phyloP scores from a whole-genome alignment of 2,888 invertebrate genomes.

The Scaptomyza cyrtandrae region DNA sequence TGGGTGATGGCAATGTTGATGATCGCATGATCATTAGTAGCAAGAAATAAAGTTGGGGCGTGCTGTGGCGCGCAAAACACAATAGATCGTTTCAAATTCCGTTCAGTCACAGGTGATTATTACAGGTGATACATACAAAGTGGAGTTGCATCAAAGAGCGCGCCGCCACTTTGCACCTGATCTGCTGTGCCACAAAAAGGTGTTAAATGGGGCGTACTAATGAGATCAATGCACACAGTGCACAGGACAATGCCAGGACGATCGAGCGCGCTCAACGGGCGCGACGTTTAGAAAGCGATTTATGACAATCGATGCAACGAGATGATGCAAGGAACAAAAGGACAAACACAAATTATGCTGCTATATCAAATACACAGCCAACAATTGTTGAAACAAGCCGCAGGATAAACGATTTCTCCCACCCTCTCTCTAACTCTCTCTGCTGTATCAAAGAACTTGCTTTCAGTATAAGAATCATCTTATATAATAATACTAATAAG shows the following conservation, averaged over 20 bases:
- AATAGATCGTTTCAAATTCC: conserved; percentile 29
- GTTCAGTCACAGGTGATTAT: conserved; percentile 17
- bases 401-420: conserved; percentile 12
- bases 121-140: conserved; percentile 26
- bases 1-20: not conserved
- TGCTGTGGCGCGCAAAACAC: conserved; percentile 44
- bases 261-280: conserved; percentile 1
- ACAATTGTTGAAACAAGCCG: conserved; percentile 39
- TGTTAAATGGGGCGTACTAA: conserved; percentile 84
- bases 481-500: conserved; percentile 12
- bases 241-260: conserved; percentile 36
- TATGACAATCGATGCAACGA: conserved; percentile 42
- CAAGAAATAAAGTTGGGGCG: conserved; percentile 32
- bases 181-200: conserved; percentile 66
- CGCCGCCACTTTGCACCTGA: conserved; percentile 42
- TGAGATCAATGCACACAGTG: conserved; percentile 72
- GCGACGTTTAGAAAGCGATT: conserved; percentile 54
- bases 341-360: conserved; percentile 20
- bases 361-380: conserved; percentile 4
- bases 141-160: conserved; percentile 32
- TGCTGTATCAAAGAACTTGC: no score
- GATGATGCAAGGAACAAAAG: conserved; percentile 36
- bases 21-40: conserved; percentile 48
- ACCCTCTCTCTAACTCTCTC: not conserved
- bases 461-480: no score